Base-by-base conservation (phyloP, 2,888 invertebrate genomes). In the Cordilura impudica region DNA sequence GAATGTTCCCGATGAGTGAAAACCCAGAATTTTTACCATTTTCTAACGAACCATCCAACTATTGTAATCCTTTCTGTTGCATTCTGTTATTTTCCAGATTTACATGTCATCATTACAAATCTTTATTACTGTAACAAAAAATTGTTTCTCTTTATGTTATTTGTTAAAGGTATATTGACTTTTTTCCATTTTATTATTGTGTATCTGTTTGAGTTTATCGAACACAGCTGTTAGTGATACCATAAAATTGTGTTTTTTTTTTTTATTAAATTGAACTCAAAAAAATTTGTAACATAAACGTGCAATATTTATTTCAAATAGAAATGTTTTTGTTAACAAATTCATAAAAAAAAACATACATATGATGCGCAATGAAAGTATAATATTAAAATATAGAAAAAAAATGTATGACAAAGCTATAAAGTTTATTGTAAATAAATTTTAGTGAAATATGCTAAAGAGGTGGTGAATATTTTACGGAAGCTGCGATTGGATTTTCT, bases 241-340 rank as follows among this genome's bases (percentile, higher is more conserved):
- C 43, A 78, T 66, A 56, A 70, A 66, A 78, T 29, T 58, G 19
- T 14, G 39, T 39, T 12, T 19, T 14, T 14, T 49, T 19, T 66
- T 53, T 53, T 67, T 16, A 31, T 66, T 67, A 67, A 78, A 78
- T 78, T 74, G 65, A 78, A 74, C 70, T 66, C 73, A 70, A 74
- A 78, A 74, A 66, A 78, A 5, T 66, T 51, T 53, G 14, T 10
- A 39, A 14, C 5, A 51, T 53, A 53, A 51, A 39, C 43, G 43
- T 39, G 35, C 19, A 23, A 70, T 67, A 49, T 63, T 63, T 31
- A 43, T 61, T 63, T 73, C 0, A 73, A 73, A 70, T 58, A 45
- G 65, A 73, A 78, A 60, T 65, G 12, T 35, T 35, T 29, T 12
- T 35, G 35, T 39, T 39, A 39, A 39, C 35, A 39, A 4, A 12